Evolutionary conservation across 1,140 invertebrate genomes (phyloP), one percentile per base, ranked within the genome.

Genomic region (Pogonognathellus flavescens): DNA sequence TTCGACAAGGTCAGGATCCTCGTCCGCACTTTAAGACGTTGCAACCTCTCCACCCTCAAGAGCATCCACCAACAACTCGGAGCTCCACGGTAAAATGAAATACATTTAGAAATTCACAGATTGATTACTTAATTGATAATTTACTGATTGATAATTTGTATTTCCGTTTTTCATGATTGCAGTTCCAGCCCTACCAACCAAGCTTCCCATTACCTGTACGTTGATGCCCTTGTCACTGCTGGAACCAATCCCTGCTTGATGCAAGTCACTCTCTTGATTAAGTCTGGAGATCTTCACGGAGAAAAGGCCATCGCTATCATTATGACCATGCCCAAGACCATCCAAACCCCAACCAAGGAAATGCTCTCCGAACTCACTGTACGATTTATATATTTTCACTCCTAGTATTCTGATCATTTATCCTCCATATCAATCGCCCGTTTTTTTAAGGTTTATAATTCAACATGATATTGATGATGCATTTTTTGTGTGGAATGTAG

Each of bases 191-290:
- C 25, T 57, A 9, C 82, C 25, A 72, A n/a, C 31, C 7, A 70
- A 59, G 70, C 72, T 25, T 16, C 22, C 14, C 55, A 41, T 25
- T 31, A 83, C 60, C 55, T 88, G 66, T 70, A 86, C 82, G 13
- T 72, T 14, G 86, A 88, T 60, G n/a, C 60, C 50, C 49, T 83
- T n/a, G 49, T 66, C 62, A 82, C 80, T 18, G 85, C 86, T 14
- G 89, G 89, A 41, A 89, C 88, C 81, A 89, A 89, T 85, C 88
- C 89, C 11, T 49, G 83, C 22, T 49, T 89, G 57, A 85, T 86
- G 14, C 13, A 84, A 60, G 6, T 89, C 0, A 59, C 85, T 25
- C 80, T 89, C 18, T 70, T 84, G 16, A 87, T 89, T 85, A 50
- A 85, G 50, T 66, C 82, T 13, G 84, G 85, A 1, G 55, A 86